Evolutionary conservation across 1,140 invertebrate species (phyloP).

Genomic region (Ceratosolen solmsi): DNA sequence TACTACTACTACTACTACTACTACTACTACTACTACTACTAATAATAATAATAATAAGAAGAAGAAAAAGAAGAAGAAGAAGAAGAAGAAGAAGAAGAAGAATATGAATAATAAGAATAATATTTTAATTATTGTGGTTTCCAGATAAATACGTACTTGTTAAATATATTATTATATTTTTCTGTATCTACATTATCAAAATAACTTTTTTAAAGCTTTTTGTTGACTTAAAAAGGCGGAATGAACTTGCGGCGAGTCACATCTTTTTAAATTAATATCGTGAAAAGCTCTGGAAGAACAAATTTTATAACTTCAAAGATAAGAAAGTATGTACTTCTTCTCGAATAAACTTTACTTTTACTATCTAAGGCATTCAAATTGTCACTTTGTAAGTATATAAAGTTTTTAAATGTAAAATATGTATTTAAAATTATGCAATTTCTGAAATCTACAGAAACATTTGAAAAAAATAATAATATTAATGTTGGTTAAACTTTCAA

Average conservation of each 20-base stretch:
- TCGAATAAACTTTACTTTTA: not conserved
- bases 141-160: too few relatives aligned
- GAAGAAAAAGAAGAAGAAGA: too few relatives aligned
- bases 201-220: not conserved
- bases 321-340: constrained; percentile 4
- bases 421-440: not conserved
- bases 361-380: not conserved
- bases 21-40: too few relatives aligned
- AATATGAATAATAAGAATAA: too few relatives aligned
- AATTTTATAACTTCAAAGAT: constrained; percentile 12
- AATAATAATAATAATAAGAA: too few relatives aligned
- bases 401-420: not conserved
- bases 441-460: not conserved
- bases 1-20: too few relatives aligned
- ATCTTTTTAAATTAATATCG: constrained; percentile 16
- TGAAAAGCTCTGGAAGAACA: not conserved
- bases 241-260: not conserved
- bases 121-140: too few relatives aligned
- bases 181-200: not conserved
- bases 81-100: too few relatives aligned
- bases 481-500: too few relatives aligned
- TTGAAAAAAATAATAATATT: too few relatives aligned
- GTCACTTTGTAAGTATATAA: not conserved
- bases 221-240: not conserved
- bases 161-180: not conserved